Evolutionary conservation across 1,140 invertebrate genomes (phyloP), one percentile per base, ranked within the genome.

Genomic region (Drusus annulatus): DNA sequence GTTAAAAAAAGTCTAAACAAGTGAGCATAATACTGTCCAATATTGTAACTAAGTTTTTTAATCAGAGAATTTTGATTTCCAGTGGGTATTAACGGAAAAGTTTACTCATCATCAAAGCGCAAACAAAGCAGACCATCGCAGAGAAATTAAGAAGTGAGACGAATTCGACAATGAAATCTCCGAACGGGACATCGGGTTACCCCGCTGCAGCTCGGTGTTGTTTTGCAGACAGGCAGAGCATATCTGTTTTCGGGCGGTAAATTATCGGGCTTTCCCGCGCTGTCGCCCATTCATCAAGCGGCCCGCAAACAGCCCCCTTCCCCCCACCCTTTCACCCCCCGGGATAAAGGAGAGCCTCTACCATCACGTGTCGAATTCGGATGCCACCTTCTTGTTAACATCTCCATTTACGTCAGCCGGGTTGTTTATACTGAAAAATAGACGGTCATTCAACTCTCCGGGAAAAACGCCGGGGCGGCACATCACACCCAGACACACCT

Each of bases 271-370:
- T 74, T 62, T 69, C 63, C 80, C 76, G 60, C 62, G 31, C 76
- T 81, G 80, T 81, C 80, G 68, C 63, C 80, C 80, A 81, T 81
- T 81, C 80, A 81, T 81, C 80, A 81, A 65, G 31, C 65, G 21
- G 58, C 50, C 45, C 56, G 71, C 79, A 75, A 74, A 80, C 76
- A 69, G 52, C 36, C 36, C 0, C 10, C 36, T 1, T 13, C 10
- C 36, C 36, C 2, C 36, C 7, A 8, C 8, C 36, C 31, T 6
- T 2, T 23, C 5, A 50, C 17, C 51, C 58, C 2, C 13, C 15
- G 31, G 76, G 23, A 54, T 78, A 78, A 78, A 78, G 76, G 76
- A 68, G 23, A 63, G 23, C 60, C 63, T 62, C 76, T 63, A 54
- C 19, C 51, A 68, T 54, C 78, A 79, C 78, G 69, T 79, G 78